Conservation (phyloP, 2,888 invertebrate species). For the Cephus nigrinus region DNA sequence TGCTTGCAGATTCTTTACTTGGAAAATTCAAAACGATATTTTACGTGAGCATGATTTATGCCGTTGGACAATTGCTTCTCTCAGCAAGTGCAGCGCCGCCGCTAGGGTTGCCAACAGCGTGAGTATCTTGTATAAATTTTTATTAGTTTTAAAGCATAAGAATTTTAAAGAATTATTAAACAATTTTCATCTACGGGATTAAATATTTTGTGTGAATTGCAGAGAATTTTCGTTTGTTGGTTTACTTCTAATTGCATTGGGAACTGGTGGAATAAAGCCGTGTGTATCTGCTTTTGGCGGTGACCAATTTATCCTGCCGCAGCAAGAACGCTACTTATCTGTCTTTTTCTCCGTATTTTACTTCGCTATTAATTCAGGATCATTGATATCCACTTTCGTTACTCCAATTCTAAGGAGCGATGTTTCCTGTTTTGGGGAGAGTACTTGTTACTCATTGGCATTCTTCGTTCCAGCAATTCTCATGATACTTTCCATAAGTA, state of each 20-base stretch:
- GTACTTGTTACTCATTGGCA: conserved; percentile 84
- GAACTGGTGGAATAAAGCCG: conserved; percentile 96
- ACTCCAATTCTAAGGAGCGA: conserved; percentile 88
- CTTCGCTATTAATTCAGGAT: conserved; percentile 92
- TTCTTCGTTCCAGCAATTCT: conserved; percentile 90
- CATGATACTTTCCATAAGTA: conserved; percentile 85
- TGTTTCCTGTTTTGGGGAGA: conserved; percentile 80
- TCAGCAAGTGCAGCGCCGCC: conserved; percentile 76
- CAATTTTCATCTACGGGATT: background rate
- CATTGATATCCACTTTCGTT: conserved; percentile 86
- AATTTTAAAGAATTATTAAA: background rate
- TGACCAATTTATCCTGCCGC: conserved; percentile 88
- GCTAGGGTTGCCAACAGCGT: conserved; percentile 72
- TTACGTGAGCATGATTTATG: conserved; percentile 89
- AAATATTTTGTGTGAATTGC: conserved; percentile 34
- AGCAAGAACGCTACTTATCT: conserved; percentile 81
- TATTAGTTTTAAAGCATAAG: conserved; percentile 59
- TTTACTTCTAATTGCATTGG: conserved; percentile 82
- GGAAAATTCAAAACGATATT: conserved; percentile 93
- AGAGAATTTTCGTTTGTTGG: conserved; percentile 77
- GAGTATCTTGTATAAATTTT: conserved; percentile 36
- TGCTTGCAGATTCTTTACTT: conserved; percentile 91
- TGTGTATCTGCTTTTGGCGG: conserved; percentile 96
- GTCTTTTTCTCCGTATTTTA: conserved; percentile 95
- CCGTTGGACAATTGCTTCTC: conserved; percentile 83